Conservation (phyloP, 2,797 vertebrate species). For the Argya squamiceps region DNA sequence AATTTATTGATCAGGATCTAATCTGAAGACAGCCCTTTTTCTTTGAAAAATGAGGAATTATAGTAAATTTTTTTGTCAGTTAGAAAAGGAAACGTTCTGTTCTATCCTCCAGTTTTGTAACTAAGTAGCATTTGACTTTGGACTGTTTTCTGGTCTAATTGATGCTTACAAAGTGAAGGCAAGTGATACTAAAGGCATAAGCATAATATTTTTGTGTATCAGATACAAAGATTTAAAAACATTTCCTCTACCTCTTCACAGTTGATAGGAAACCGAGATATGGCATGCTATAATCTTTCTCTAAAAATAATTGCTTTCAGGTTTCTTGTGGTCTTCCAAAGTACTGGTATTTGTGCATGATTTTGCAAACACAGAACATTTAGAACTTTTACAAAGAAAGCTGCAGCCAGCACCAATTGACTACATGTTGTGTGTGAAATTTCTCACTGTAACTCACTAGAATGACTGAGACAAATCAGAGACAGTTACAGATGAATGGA, state of each 20-base stretch:
- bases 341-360: background rate
- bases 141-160: background rate
- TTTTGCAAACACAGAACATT: background rate
- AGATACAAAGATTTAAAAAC: background rate
- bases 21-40: background rate
- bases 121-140: conserved; percentile 23
- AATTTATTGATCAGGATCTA: background rate
- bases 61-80: background rate
- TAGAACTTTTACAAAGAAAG: background rate
- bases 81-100: background rate
- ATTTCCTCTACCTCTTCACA: background rate
- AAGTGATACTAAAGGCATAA: background rate
- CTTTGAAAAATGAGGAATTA: background rate
- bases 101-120: conserved; percentile 10
- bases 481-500: background rate
- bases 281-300: rapidly evolving
- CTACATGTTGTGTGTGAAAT: background rate
- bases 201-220: conserved; percentile 21
- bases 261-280: background rate
- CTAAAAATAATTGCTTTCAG: background rate
- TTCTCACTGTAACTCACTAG: background rate
- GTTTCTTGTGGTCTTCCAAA: background rate
- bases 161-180: conserved; percentile 22
- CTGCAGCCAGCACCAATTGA: background rate
- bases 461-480: background rate